Evolutionary conservation across 2,888 invertebrate species (phyloP), one percentile per base, ranked within the genome.

Genomic region (Tachina lurida): DNA sequence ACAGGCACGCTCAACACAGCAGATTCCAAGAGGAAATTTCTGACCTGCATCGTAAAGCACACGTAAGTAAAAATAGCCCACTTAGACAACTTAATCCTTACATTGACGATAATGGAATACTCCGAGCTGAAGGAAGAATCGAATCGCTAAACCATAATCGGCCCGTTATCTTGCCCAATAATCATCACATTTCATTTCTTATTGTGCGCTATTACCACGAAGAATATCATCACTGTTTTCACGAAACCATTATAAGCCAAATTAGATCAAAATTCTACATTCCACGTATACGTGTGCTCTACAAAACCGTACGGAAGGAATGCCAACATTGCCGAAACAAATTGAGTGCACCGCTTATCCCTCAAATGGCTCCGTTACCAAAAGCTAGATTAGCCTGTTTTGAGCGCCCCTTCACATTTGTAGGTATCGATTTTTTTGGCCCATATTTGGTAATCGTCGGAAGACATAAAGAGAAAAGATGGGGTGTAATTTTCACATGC

Each of bases 401-500:
- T 17, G 62, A 62, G 12, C 41, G 62, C 10, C 62, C 43, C 0
- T 62, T 62, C 12, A 62, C 43, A 2, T 62, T 17, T 12, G 43
- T 62, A 4, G 62, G n/a, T 12, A 62, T 62, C 8, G 43, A 62
- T 41, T 62, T 43, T 43, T 62, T 62, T 10, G 62, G 62, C 3
- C 62, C 62, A 31, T 31, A 31, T 31, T 31, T 19, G 7, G 83
- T 84, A 5, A 82, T 73, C 13, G 65, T 87, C 39, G 84, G 87
- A 15, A 68, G 84, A 60, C 77, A 31, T 31, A 78, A 5, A 63
- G 86, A 87, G 47, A 89, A 89, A 17, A 71, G 84, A 49, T 88
- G 87, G 88, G 87, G 87, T 2, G 86, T 81, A 17, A 60, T 86
- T 65, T 87, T 88, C 45, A 88, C 87, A 0, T 88, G 87, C 60